These are phyloP conservation scores for Eulemur rubriventer DNA, from an alignment of 2,797 vertebrate genomes.

Conservation along the genomic window DNA sequence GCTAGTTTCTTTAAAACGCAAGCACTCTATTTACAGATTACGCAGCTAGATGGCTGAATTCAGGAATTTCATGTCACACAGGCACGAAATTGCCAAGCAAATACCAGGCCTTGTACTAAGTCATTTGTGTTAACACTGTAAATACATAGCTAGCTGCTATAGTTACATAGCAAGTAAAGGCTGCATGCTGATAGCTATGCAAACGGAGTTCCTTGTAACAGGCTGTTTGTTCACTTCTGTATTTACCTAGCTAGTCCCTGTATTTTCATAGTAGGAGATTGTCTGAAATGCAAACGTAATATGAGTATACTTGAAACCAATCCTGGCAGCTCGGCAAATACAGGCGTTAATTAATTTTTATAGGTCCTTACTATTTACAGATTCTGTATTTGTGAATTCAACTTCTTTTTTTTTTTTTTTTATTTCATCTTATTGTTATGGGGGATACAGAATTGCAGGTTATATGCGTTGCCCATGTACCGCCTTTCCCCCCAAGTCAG, in stretches of 20 bases:
- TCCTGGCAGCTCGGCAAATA: neutral
- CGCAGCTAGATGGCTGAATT: neutral
- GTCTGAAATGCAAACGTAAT: neutral
- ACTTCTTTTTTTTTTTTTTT: too few species aligned
- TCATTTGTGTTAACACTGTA: neutral
- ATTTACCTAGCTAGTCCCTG: slow-evolving; percentile 1
- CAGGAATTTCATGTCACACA: neutral
- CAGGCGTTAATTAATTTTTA: neutral
- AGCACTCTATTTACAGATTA: neutral
- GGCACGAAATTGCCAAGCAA: neutral
- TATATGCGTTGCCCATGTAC: too few species aligned
- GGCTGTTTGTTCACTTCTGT: neutral
- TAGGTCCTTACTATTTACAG: neutral
- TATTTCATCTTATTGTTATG: too few species aligned
- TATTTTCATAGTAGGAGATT: neutral
- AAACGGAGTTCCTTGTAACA: slow-evolving; percentile 1
- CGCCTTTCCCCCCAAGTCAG: too few species aligned
- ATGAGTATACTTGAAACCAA: neutral
- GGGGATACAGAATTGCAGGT: too few species aligned
- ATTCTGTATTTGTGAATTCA: neutral
- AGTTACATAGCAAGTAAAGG: neutral
- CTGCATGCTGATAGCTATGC: neutral
- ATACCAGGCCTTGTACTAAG: neutral
- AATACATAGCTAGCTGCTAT: neutral
- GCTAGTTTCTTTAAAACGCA: neutral